phyloP scores from a whole-genome alignment of 2,888 invertebrate genomes.

The Sesia apiformis region DNA sequence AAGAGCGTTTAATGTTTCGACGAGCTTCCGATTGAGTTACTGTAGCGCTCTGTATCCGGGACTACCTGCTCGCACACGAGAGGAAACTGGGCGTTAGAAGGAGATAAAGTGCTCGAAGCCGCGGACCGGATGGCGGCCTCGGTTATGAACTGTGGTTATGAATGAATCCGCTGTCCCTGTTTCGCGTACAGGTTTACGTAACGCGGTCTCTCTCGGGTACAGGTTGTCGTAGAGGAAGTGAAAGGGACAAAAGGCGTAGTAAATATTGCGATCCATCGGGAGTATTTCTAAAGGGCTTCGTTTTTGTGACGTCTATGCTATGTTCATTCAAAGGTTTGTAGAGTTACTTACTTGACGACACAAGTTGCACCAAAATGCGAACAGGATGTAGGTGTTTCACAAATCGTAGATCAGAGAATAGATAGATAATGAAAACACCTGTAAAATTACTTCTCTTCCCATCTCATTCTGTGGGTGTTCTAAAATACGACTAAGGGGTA shows the following conservation, averaged over 20 bases:
- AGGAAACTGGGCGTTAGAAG: conserved; percentile 60
- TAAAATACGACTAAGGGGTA: too few relatives aligned
- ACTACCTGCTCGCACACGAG: conserved; percentile 69
- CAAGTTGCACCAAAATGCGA: too few relatives aligned
- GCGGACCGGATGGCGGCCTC: conserved; percentile 71
- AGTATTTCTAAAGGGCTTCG: conserved; percentile 53
- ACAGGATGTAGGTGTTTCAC: too few relatives aligned
- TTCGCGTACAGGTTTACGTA: conserved; percentile 29
- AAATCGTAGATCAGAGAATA: too few relatives aligned
- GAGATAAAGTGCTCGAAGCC: conserved; percentile 68
- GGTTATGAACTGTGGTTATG: conserved; percentile 38
- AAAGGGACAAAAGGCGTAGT: conserved; percentile 72
- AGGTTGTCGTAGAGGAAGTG: conserved; percentile 73
- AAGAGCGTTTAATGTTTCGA: conserved; percentile 5
- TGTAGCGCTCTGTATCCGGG: conserved; percentile 60
- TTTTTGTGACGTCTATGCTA: conserved; percentile 36
- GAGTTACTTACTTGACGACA: neutral
- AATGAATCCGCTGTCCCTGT: conserved; percentile 67
- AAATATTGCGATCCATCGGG: conserved; percentile 64
- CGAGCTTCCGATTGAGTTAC: conserved; percentile 60
- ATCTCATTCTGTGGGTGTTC: too few relatives aligned
- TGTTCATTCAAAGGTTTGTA: conserved; percentile 54
- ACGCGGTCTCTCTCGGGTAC: conserved; percentile 46
- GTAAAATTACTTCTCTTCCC: too few relatives aligned
- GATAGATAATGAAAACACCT: too few relatives aligned